phyloP scores from a whole-genome alignment of 2,888 invertebrate species.

The Lasioglossum malachurum region DNA sequence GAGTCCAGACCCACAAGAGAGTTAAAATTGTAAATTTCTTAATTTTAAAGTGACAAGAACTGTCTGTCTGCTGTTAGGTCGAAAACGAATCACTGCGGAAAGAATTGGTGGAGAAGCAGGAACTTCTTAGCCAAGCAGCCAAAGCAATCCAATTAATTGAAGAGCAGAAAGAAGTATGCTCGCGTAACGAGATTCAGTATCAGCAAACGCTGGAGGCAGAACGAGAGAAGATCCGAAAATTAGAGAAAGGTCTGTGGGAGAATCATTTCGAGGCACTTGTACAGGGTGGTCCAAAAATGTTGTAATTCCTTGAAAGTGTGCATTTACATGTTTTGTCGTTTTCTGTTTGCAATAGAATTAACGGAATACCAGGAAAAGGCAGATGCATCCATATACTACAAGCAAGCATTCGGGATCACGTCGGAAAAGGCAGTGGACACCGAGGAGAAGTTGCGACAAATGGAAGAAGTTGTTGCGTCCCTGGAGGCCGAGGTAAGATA shows the following conservation, averaged over 20 bases:
- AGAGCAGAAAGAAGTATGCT: constrained; percentile 86
- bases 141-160: constrained; percentile 93
- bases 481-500: constrained; percentile 80
- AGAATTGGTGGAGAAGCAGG: constrained; percentile 93
- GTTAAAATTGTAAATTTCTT: neutral
- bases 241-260: constrained; percentile 77
- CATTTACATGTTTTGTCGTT: constrained; percentile 24
- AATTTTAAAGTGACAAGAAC: neutral
- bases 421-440: constrained; percentile 80
- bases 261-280: neutral
- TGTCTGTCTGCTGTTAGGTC: constrained; percentile 86
- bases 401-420: constrained; percentile 79
- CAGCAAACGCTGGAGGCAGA: constrained; percentile 79
- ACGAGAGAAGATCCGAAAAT: constrained; percentile 74
- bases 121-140: constrained; percentile 93
- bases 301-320: neutral
- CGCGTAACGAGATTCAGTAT: constrained; percentile 78
- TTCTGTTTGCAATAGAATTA: constrained; percentile 71
- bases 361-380: constrained; percentile 75
- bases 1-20: neutral
- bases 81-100: constrained; percentile 91
- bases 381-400: constrained; percentile 77
- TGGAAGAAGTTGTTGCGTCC: constrained; percentile 80
- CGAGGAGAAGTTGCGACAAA: constrained; percentile 80
- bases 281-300: neutral